Evolutionary conservation across 2,797 vertebrate genomes (phyloP).

Genomic region (Threskiornis aethiopicus): DNA sequence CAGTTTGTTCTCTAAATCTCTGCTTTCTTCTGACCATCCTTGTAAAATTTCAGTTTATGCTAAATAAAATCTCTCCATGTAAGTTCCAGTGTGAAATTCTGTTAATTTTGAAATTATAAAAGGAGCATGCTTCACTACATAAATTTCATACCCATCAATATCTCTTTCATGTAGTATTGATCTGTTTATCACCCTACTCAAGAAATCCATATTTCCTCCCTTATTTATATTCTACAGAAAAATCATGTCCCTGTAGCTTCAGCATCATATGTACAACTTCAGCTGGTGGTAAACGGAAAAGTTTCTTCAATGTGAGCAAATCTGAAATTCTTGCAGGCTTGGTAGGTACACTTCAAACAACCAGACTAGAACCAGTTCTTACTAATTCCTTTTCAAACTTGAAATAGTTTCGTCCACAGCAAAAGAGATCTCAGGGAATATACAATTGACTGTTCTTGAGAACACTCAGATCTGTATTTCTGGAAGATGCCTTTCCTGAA

Average conservation of each 20-base stretch:
- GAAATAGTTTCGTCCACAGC: background rate
- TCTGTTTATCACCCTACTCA: slow-evolving; percentile 54
- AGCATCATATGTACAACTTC: background rate
- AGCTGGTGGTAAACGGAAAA: background rate
- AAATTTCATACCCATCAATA: slow-evolving; percentile 18
- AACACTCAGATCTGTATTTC: background rate
- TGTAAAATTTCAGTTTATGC: background rate
- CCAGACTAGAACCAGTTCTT: background rate
- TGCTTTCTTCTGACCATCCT: background rate
- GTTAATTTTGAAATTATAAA: slow-evolving; percentile 47
- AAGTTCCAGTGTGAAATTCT: background rate
- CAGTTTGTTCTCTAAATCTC: background rate
- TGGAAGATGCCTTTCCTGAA: background rate
- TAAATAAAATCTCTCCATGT: background rate
- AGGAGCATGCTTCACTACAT: slow-evolving; percentile 10
- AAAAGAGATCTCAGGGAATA: background rate
- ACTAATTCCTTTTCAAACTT: background rate
- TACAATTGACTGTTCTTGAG: background rate
- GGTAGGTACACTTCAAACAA: background rate
- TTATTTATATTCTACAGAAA: slow-evolving; percentile 58
- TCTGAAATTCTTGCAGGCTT: background rate
- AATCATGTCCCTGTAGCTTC: background rate
- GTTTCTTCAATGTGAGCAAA: background rate
- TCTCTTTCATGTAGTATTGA: slow-evolving; percentile 59
- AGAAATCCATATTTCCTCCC: slow-evolving; percentile 55